These are phyloP conservation scores for Sphaerophoria rueppellii DNA, from an alignment of 2,888 invertebrate species.

Conservation along the genomic window DNA sequence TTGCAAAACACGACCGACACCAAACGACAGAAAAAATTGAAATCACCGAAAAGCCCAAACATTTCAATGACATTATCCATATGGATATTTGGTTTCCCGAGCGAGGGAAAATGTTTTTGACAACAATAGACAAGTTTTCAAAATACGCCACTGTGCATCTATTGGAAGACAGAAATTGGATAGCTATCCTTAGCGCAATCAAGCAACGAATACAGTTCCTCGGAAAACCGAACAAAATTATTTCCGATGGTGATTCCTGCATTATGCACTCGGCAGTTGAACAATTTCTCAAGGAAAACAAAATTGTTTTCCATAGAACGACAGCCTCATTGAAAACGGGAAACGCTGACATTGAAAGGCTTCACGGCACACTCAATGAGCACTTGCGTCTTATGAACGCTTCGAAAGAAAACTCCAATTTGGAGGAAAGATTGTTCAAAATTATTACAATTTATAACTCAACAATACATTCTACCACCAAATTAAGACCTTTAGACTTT, in stretches of 20 bases:
- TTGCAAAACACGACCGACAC: constrained; percentile 33
- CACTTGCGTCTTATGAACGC: background rate
- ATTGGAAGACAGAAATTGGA: constrained; percentile 1
- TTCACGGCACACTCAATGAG: no score
- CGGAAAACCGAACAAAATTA: background rate
- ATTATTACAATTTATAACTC: background rate
- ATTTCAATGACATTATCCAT: constrained; percentile 11
- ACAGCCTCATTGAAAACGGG: no score
- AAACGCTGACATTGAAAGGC: no score
- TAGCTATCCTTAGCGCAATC: constrained; percentile 4
- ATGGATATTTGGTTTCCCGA: no score
- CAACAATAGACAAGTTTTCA: no score
- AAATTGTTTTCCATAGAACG: background rate
- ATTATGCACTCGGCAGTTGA: no score
- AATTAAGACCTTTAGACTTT: background rate
- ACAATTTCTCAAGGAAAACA: background rate
- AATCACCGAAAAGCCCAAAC: constrained; percentile 6
- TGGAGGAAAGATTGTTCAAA: background rate
- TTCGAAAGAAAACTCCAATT: background rate
- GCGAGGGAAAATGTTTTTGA: no score
- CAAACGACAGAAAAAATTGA: background rate
- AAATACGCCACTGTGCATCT: constrained; percentile 1
- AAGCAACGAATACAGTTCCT: constrained; percentile 6
- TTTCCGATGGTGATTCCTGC: no score
- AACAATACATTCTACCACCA: background rate